Evolutionary conservation across 2,888 invertebrate genomes (phyloP).

Genomic region (Nemotelus nigrinus): DNA sequence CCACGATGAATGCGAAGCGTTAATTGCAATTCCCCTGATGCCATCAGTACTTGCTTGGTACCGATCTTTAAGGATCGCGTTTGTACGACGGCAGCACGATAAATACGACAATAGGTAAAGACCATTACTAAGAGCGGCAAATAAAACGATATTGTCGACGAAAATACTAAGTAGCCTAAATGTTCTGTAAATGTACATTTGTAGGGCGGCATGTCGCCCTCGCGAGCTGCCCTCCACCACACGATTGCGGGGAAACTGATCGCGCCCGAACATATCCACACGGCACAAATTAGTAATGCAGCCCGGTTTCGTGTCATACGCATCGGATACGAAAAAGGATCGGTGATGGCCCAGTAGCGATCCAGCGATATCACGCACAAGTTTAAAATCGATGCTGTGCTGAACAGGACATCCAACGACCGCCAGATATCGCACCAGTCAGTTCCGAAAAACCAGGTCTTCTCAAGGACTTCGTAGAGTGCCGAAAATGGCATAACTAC

Average conservation of each 20-base stretch:
- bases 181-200: slow-evolving; percentile 98
- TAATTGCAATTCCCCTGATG: slow-evolving; percentile 85
- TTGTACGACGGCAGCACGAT: slow-evolving; percentile 92
- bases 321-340: slow-evolving; percentile 97
- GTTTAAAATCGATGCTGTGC: slow-evolving; percentile 97
- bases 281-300: slow-evolving; percentile 86
- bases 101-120: slow-evolving; percentile 96
- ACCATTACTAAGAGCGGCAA: slow-evolving; percentile 97
- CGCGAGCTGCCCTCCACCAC: slow-evolving; percentile 92
- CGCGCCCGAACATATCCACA: slow-evolving; percentile 96
- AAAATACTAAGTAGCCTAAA: slow-evolving; percentile 94
- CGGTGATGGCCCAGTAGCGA: slow-evolving; percentile 98
- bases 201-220: slow-evolving; percentile 81
- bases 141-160: slow-evolving; percentile 97
- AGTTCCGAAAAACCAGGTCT: slow-evolving; percentile 93
- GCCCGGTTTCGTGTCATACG: slow-evolving; percentile 91
- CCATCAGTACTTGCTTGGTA: slow-evolving; percentile 87
- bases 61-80: slow-evolving; percentile 90
- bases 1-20: slow-evolving; percentile 94
- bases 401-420: slow-evolving; percentile 94
- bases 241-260: slow-evolving; percentile 98
- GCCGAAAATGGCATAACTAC: slow-evolving; percentile 99
- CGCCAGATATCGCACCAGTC: slow-evolving; percentile 99
- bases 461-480: slow-evolving; percentile 86
- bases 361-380: slow-evolving; percentile 96